Conservation (phyloP, 2,113 vertebrate genomes). For the Poeciliopsis prolifica region DNA sequence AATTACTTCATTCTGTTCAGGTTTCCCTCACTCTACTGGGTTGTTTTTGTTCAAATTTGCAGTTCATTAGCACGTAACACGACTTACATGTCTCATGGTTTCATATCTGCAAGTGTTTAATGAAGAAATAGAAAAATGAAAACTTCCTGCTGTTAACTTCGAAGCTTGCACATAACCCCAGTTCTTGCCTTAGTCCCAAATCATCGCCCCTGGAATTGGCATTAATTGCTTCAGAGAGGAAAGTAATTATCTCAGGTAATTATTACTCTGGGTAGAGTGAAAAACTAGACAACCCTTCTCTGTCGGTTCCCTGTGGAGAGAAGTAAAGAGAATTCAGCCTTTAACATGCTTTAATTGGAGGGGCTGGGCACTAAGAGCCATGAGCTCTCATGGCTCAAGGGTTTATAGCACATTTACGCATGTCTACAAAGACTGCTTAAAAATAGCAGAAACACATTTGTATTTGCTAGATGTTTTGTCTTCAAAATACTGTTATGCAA, state of each 20-base stretch:
- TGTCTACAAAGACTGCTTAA: constrained; percentile 7
- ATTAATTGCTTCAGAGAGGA: constrained; percentile 80
- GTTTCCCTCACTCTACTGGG: constrained; percentile 1
- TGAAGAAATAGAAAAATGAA: constrained; percentile 52
- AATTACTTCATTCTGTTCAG: constrained; percentile 20
- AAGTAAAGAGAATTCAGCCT: constrained; percentile 70
- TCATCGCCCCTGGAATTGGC: constrained; percentile 72
- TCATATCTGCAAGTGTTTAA: constrained; percentile 57
- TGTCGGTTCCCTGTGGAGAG: constrained; percentile 62
- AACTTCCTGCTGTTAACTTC: constrained; percentile 55
- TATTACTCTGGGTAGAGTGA: constrained; percentile 79
- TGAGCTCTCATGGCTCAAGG: constrained; percentile 66
- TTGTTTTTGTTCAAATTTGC: constrained; percentile 22
- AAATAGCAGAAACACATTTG: not conserved
- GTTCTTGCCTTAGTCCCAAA: constrained; percentile 59
- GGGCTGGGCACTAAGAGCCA: constrained; percentile 68
- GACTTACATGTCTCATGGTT: constrained; percentile 21
- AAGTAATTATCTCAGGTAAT: constrained; percentile 87
- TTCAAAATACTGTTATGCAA: not conserved
- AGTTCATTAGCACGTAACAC: constrained; percentile 1
- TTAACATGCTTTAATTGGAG: constrained; percentile 81
- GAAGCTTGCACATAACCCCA: constrained; percentile 51
- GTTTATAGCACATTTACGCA: constrained; percentile 42
- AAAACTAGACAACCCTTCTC: constrained; percentile 67
- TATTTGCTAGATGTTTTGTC: not conserved